Conservation (phyloP, 2,797 vertebrate genomes). For the Valencia hispanica region DNA sequence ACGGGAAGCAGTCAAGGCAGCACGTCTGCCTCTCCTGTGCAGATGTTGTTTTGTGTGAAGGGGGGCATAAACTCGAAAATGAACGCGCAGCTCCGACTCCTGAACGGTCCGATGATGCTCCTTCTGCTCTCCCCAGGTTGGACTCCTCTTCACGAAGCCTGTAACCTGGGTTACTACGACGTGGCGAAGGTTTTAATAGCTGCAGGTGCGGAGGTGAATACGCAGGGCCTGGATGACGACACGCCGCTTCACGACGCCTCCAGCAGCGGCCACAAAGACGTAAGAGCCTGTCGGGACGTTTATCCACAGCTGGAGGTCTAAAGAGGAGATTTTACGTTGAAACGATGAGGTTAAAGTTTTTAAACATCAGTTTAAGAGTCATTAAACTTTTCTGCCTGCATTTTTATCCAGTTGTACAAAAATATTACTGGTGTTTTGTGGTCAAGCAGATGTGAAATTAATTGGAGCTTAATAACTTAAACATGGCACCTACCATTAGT, state of each 20-base stretch:
- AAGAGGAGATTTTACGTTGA: not conserved
- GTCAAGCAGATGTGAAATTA: no score
- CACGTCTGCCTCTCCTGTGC: not conserved
- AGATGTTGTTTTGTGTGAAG: not conserved
- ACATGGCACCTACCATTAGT: not conserved
- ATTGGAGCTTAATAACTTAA: no score
- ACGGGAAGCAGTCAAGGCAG: constrained; percentile 2
- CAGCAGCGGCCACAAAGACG: constrained; percentile 96
- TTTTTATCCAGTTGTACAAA: not conserved
- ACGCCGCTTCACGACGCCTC: constrained; percentile 98
- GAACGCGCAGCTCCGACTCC: not conserved
- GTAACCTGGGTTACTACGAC: constrained; percentile 97
- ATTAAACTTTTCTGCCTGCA: no score
- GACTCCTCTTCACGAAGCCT: constrained; percentile 98
- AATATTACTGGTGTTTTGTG: not conserved
- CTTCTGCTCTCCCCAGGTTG: constrained; percentile 82
- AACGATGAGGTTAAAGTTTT: not conserved
- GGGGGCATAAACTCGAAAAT: not conserved
- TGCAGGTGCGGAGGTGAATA: constrained; percentile 97
- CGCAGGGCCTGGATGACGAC: constrained; percentile 97
- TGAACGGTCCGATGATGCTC: not conserved
- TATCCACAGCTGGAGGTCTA: not conserved
- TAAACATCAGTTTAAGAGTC: not conserved
- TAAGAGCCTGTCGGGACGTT: constrained; percentile 69
- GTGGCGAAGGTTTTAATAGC: constrained; percentile 97